Conservation (phyloP, 2,888 invertebrate species). For the Petrolisthes manimaculis region DNA sequence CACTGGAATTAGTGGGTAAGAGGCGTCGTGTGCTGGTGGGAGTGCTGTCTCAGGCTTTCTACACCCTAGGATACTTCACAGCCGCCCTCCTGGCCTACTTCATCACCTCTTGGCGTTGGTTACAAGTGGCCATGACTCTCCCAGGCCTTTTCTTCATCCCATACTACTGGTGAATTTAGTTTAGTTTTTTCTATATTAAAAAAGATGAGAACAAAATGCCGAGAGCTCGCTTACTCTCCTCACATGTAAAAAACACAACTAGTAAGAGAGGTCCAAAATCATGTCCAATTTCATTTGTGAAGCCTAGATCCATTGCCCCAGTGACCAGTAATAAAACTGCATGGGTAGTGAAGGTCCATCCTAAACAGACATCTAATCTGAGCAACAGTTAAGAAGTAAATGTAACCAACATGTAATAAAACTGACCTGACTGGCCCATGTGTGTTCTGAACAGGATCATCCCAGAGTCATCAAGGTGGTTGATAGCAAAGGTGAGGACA, state of each 20-base stretch:
- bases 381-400: too few species aligned
- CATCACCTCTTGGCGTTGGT: conserved; percentile 78
- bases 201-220: not conserved
- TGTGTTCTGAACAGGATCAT: conserved; percentile 72
- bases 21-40: conserved; percentile 79
- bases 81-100: conserved; percentile 78
- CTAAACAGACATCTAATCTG: too few species aligned
- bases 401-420: not conserved
- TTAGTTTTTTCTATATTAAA: not conserved
- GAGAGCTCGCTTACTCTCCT: too few species aligned
- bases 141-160: conserved; percentile 78
- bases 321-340: too few species aligned
- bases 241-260: too few species aligned
- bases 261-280: too few species aligned
- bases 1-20: conserved; percentile 75
- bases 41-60: conserved; percentile 81
- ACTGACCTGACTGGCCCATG: not conserved
- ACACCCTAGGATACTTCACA: conserved; percentile 80
- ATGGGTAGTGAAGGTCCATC: too few species aligned
- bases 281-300: too few species aligned
- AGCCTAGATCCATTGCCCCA: too few species aligned
- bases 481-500: conserved; percentile 41
- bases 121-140: conserved; percentile 79
- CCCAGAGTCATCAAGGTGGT: conserved; percentile 77
- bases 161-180: conserved; percentile 75